Conservation (phyloP, 1,140 invertebrate species). For the Tenebrio molitor region DNA sequence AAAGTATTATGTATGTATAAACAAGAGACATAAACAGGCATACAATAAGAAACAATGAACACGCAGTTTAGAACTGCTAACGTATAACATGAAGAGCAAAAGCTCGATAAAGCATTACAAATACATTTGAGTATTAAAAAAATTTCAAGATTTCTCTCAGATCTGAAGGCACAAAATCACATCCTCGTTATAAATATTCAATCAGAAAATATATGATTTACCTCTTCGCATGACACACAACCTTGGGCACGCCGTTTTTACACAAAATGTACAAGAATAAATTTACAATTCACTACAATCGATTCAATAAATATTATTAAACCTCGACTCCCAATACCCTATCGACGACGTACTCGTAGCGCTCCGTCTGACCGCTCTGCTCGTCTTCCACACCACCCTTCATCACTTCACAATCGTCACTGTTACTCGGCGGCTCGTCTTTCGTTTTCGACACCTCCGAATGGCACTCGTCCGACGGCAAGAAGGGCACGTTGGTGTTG, state of each 20-base stretch:
- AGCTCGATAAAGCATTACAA: conserved; percentile 42
- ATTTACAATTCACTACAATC: conserved; percentile 34
- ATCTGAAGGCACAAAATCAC: conserved; percentile 59
- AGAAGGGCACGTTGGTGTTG: conserved; percentile 81
- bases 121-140: conserved; percentile 50
- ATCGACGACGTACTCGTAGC: conserved; percentile 79
- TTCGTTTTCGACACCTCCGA: conserved; percentile 48
- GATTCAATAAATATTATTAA: conserved; percentile 62
- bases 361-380: conserved; percentile 55
- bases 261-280: conserved; percentile 30
- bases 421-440: conserved; percentile 50
- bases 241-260: conserved; percentile 15
- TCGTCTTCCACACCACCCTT: conserved; percentile 46
- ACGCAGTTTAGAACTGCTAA: conserved; percentile 53
- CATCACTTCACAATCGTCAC: conserved; percentile 46
- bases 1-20: conserved; percentile 44
- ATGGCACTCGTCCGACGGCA: conserved; percentile 76
- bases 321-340: conserved; percentile 78
- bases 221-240: conserved; percentile 9
- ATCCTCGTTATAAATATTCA: conserved; percentile 41
- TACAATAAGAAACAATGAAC: conserved; percentile 51
- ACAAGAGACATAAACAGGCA: conserved; percentile 51
- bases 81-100: conserved; percentile 43
- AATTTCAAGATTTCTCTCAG: conserved; percentile 49
- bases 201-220: conserved; percentile 39